Conservation (phyloP, 2,797 vertebrate genomes). For the Odontamblyopus rebecca region DNA sequence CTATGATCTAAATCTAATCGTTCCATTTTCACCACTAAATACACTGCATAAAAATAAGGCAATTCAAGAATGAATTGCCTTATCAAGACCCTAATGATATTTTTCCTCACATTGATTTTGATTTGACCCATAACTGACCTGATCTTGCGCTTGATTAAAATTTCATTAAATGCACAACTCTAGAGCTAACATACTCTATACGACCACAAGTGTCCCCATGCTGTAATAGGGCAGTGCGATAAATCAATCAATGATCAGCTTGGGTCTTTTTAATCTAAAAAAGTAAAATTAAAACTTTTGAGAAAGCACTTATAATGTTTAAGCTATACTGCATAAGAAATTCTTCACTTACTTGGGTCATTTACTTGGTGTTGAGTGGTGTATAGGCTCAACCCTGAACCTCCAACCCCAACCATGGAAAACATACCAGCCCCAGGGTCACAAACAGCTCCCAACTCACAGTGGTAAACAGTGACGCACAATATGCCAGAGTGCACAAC, state of each 20-base stretch:
- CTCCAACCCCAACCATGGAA: conserved; percentile 28
- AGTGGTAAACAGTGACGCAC: conserved; percentile 47
- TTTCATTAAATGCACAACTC: not conserved
- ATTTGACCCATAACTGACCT: not conserved
- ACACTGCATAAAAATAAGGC: too few species aligned
- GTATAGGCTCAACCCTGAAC: conserved; percentile 39
- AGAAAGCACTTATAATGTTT: not conserved
- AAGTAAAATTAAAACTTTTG: not conserved
- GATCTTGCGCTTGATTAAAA: not conserved
- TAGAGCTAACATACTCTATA: not conserved
- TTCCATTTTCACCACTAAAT: not conserved
- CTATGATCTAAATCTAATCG: not conserved
- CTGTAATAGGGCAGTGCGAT: too few species aligned
- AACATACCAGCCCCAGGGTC: conserved; percentile 29
- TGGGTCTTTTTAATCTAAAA: not conserved
- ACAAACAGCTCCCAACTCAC: conserved; percentile 46
- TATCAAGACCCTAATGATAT: too few species aligned
- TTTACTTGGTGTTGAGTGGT: not conserved
- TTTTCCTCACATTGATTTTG: too few species aligned
- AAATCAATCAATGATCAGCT: too few species aligned
- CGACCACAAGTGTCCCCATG: too few species aligned
- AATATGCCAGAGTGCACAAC: conserved; percentile 37
- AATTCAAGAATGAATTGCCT: too few species aligned
- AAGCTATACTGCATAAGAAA: not conserved
- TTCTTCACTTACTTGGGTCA: not conserved